Percentiles rank a stretch among this genome's conserved stretches.
Evolutionary conservation across 92 coral and sea anemone species (phyloP).

Genomic region (Palythoa caribaeorum): DNA sequence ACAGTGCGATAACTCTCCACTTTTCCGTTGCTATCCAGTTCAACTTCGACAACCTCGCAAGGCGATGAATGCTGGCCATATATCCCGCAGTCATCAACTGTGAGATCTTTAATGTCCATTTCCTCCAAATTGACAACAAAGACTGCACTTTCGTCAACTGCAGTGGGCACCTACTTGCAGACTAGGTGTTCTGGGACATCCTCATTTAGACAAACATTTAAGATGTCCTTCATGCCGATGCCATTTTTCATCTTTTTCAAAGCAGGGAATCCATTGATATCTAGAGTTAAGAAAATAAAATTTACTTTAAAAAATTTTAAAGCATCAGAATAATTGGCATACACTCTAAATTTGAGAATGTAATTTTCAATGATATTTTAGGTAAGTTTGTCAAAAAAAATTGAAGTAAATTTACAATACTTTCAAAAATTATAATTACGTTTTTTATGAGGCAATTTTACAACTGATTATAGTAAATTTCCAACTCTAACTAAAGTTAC

Average conservation of each 20-base stretch:
- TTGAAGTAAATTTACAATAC: too few relatives aligned
- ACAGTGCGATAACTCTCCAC: neutral
- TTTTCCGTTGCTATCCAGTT: slow-evolving; percentile 14
- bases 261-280: slow-evolving; percentile 40
- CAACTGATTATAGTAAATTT: too few relatives aligned
- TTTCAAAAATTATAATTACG: too few relatives aligned
- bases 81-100: slow-evolving; percentile 42
- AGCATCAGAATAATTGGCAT: slow-evolving; percentile 4
- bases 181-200: slow-evolving; percentile 31
- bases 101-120: slow-evolving; percentile 17
- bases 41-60: neutral
- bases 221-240: slow-evolving; percentile 44
- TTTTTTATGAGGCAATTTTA: too few relatives aligned
- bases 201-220: slow-evolving; percentile 50
- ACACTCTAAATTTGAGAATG: too few relatives aligned
- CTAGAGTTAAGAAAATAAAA: neutral
- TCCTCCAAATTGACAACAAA: slow-evolving; percentile 56
- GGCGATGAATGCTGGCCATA: slow-evolving; percentile 50
- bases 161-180: slow-evolving; percentile 50
- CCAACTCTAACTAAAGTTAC: too few relatives aligned
- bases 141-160: slow-evolving; percentile 47
- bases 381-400: too few relatives aligned
- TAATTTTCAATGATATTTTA: too few relatives aligned
- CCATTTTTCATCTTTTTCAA: slow-evolving; percentile 43
- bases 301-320: neutral